Conservation (phyloP, 2,113 vertebrate species). For the Amblyopsis rosae region DNA sequence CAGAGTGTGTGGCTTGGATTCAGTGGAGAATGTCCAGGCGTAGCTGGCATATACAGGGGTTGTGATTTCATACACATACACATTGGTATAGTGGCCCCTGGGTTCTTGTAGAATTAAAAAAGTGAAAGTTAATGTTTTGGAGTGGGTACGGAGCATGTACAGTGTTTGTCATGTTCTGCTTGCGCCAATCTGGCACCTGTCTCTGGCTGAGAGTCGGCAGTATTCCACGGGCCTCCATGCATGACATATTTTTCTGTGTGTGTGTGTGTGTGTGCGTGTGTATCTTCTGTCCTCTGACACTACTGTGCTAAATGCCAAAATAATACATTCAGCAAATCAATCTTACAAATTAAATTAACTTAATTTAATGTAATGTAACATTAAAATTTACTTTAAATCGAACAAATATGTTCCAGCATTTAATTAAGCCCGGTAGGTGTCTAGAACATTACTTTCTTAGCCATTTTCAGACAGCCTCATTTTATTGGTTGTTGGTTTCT, state of each 20-base stretch:
- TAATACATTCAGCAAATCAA: conserved; percentile 31
- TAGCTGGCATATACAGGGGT: conserved; percentile 32
- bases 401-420: background rate
- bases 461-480: conserved; percentile 3
- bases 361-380: conserved; percentile 24
- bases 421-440: conserved; percentile 3
- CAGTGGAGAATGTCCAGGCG: conserved; percentile 49
- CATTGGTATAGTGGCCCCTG: conserved; percentile 38
- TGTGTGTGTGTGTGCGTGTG: conserved; percentile 3
- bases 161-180: conserved; percentile 25
- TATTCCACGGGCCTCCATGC: conserved; percentile 35
- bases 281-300: conserved; percentile 4
- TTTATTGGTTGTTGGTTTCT: conserved; percentile 42
- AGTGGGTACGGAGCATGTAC: conserved; percentile 42
- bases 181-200: conserved; percentile 56
- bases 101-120: conserved; percentile 59
- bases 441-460: conserved; percentile 6
- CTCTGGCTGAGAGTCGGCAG: conserved; percentile 23
- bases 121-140: conserved; percentile 46
- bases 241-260: conserved; percentile 28
- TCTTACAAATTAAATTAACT: conserved; percentile 35
- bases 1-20: conserved; percentile 33
- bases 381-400: background rate
- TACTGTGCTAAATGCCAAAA: too few relatives aligned
- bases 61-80: conserved; percentile 12